Conservation (phyloP, 2,797 vertebrate species). For the Rhinatrema bivittatum region DNA sequence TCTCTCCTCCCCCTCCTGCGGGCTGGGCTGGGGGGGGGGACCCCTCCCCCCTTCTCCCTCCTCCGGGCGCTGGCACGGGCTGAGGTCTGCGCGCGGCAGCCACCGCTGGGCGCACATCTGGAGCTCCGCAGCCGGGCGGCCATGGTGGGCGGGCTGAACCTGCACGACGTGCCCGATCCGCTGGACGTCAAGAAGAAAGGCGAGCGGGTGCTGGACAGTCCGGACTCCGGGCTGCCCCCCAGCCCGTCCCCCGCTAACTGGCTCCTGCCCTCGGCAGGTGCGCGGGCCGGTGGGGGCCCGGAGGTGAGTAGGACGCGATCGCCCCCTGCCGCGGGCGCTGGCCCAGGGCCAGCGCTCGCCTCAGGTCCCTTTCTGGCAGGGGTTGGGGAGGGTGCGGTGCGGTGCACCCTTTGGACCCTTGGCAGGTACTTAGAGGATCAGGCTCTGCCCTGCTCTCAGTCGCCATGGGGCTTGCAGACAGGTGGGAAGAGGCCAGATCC, state of each 20-base stretch:
- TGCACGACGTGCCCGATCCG: constrained; percentile 74
- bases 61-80: no score
- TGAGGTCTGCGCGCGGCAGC: no score
- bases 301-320: constrained; percentile 55
- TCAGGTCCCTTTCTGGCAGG: no score
- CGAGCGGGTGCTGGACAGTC: constrained; percentile 84
- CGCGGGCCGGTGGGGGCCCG: constrained; percentile 44
- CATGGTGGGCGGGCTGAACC: constrained; percentile 86
- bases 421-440: no score
- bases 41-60: constrained; percentile 1
- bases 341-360: constrained; percentile 10
- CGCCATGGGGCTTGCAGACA: no score
- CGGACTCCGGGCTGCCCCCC: constrained; percentile 85
- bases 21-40: not conserved
- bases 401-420: no score
- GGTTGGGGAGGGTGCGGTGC: no score
- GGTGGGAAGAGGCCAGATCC: no score
- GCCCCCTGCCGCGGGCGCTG: constrained; percentile 9
- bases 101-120: no score
- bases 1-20: no score
- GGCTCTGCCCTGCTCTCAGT: no score
- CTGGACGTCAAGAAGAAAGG: constrained; percentile 78
- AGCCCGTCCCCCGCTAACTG: constrained; percentile 78
- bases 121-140: no score
- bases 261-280: constrained; percentile 50